Conservation (phyloP, 2,888 invertebrate species). For the Salticus scenicus region DNA sequence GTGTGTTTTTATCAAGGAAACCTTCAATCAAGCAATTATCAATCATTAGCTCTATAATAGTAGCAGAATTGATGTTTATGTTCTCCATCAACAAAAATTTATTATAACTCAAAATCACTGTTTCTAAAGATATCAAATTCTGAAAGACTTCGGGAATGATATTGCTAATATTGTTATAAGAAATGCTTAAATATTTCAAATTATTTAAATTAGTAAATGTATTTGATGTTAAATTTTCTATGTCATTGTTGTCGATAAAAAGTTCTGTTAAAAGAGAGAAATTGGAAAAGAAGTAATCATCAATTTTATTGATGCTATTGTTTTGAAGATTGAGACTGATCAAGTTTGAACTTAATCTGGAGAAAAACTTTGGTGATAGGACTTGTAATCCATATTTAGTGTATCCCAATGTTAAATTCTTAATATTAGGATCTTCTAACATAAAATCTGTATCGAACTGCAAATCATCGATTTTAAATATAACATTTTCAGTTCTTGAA, state of each 20-base stretch:
- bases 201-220: not conserved
- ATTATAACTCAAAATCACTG: not conserved
- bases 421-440: not conserved
- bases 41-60: not conserved
- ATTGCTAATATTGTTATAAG: not conserved
- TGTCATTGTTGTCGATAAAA: not conserved
- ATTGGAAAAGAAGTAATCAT: not conserved
- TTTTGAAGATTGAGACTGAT: not conserved
- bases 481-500: not conserved
- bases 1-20: not conserved
- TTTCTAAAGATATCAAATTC: not conserved
- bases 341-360: not conserved
- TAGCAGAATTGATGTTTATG: not conserved
- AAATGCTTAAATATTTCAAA: not conserved
- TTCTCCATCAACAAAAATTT: not conserved
- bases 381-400: not conserved
- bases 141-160: not conserved
- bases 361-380: not conserved
- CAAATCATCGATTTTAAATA: not conserved
- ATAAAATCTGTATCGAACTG: not conserved
- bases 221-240: not conserved
- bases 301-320: not conserved
- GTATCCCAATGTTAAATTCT: conserved; percentile 8
- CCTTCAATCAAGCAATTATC: not conserved
- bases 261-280: not conserved